Conservation (phyloP, 2,888 invertebrate species). For the Apoda limacodes region DNA sequence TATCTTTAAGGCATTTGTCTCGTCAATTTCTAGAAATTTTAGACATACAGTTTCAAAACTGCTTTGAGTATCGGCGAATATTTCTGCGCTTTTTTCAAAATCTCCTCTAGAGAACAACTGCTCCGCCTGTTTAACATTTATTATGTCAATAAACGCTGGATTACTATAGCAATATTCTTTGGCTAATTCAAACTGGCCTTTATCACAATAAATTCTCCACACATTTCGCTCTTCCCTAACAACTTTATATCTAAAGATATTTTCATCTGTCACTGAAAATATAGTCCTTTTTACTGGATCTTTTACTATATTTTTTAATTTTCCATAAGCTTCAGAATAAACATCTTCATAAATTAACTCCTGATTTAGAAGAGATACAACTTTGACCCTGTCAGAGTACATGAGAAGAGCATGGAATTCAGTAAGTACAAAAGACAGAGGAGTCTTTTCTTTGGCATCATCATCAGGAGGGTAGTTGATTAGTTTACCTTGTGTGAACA, state of each 20-base stretch:
- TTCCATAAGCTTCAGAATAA: slow-evolving; percentile 83
- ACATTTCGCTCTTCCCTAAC: slow-evolving; percentile 86
- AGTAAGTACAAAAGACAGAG: slow-evolving; percentile 84
- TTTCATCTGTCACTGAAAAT: slow-evolving; percentile 88
- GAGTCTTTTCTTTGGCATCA: slow-evolving; percentile 58
- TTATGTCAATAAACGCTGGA: slow-evolving; percentile 83
- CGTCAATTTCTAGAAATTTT: slow-evolving; percentile 85
- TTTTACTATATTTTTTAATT: slow-evolving; percentile 81
- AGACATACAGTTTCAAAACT: slow-evolving; percentile 96
- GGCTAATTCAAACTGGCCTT: slow-evolving; percentile 87
- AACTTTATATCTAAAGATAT: slow-evolving; percentile 88
- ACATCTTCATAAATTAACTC: slow-evolving; percentile 89
- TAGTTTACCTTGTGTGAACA: slow-evolving; percentile 55
- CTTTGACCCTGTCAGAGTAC: slow-evolving; percentile 85
- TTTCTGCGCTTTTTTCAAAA: slow-evolving; percentile 85
- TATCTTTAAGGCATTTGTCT: slow-evolving; percentile 88
- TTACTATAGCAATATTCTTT: slow-evolving; percentile 87
- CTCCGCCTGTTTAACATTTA: slow-evolving; percentile 90
- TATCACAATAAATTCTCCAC: slow-evolving; percentile 90
- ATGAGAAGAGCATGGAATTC: slow-evolving; percentile 91
- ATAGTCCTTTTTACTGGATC: slow-evolving; percentile 83
- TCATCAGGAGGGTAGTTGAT: slow-evolving; percentile 45
- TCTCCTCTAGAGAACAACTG: slow-evolving; percentile 81
- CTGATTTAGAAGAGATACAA: slow-evolving; percentile 86
- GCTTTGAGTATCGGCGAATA: slow-evolving; percentile 90